Evolutionary conservation across 2,797 vertebrate genomes (phyloP), one percentile per base, ranked within the genome.

Genomic region (Falco columbarius): DNA sequence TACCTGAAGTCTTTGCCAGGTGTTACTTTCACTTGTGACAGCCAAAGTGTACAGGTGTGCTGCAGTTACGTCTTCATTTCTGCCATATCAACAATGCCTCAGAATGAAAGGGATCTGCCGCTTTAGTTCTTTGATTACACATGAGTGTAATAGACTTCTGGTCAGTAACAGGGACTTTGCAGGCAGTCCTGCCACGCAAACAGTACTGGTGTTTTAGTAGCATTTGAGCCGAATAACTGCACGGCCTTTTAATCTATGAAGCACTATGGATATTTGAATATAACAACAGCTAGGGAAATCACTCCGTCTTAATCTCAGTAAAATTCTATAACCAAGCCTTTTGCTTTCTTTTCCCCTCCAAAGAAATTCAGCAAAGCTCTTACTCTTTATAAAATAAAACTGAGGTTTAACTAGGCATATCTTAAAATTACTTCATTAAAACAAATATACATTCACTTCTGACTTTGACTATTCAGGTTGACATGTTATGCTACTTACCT

Each of bases 401-500:
- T 15, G 62, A 88, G n/a, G 36, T 90, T 94, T 80, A 93, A 81
- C 29, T 34, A 20, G 90, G 71, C 23, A 26, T n/a, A 80, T 26
- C 30, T 77, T 54, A 77, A 5, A 86, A 59, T 73, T 55, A 51
- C 40, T 70, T 91, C 22, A 89, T 68, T 89, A 73, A 76, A 85
- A 68, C 61, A 56, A 85, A 47, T n/a, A 84, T 11, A 58, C 10
- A 88, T 36, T 32, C 19, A 18, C 17, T 68, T 93, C 46, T 34
- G 30, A 71, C 54, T 85, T 87, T 85, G 56, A 52, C 16, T 51
- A 38, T 24, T 81, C 86, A 22, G 17, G 3, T 58, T 77, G 21
- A 52, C 36, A 81, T 3, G 1, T 89, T 90, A 42, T 34, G 29
- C 32, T 55, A 86, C 38, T 97, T 98, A 99, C 99, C 99, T 99